phyloP scores from a whole-genome alignment of 2,888 invertebrate species.

The Periphyllus acericola region DNA sequence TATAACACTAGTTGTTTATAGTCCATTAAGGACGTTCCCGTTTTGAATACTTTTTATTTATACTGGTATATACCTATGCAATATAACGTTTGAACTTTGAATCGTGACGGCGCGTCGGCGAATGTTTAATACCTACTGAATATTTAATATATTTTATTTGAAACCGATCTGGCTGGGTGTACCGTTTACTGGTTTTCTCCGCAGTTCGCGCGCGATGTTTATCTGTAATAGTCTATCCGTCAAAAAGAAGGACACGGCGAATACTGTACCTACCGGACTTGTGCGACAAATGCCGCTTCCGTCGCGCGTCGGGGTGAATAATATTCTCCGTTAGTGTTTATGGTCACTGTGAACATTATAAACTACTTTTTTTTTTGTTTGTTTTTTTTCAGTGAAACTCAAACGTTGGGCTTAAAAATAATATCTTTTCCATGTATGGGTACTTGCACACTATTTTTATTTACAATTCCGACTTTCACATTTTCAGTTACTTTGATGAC shows the following conservation, averaged over 20 bases:
- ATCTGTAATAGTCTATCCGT: background rate
- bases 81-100: background rate
- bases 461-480: constrained; percentile 17
- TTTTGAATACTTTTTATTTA: background rate
- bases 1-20: background rate
- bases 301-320: background rate
- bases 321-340: constrained; percentile 4
- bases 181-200: constrained; percentile 3
- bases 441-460: background rate
- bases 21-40: background rate
- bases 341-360: background rate
- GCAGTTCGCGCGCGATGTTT: background rate
- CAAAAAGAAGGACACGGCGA: background rate
- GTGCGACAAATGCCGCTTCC: background rate
- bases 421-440: background rate
- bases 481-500: background rate
- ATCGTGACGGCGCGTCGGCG: background rate
- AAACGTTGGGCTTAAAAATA: background rate
- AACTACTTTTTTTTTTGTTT: background rate
- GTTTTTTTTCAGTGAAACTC: background rate
- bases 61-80: background rate
- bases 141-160: background rate
- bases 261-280: too few species aligned
- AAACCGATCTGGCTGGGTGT: background rate
- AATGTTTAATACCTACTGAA: background rate